Conservation (phyloP, 2,888 invertebrate species). For the Scaptomyza cyrtandrae region DNA sequence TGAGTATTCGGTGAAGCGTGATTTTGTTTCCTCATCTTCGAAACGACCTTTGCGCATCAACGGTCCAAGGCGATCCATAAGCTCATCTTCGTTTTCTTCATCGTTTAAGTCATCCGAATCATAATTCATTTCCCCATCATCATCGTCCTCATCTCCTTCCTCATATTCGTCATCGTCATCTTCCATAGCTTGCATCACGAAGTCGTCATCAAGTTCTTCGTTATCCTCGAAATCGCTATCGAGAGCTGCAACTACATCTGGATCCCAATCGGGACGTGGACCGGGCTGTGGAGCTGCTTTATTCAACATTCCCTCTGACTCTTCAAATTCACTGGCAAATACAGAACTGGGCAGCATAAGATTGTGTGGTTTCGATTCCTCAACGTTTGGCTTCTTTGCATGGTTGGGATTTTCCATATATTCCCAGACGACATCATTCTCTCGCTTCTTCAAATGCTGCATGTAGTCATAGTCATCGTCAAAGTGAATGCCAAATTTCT, state of each 20-base stretch:
- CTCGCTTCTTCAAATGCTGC: constrained; percentile 89
- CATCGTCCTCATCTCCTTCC: constrained; percentile 66
- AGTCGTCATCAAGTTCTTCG: constrained; percentile 96
- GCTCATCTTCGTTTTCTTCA: constrained; percentile 85
- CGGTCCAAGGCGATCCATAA: constrained; percentile 83
- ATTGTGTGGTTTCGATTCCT: constrained; percentile 60
- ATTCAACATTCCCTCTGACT: constrained; percentile 88
- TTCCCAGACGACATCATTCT: constrained; percentile 83
- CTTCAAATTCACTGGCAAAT: constrained; percentile 94
- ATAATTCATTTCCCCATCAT: constrained; percentile 69
- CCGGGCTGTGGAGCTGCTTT: constrained; percentile 85
- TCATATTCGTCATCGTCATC: constrained; percentile 60
- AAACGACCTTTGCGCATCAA: constrained; percentile 85
- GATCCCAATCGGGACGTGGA: constrained; percentile 91
- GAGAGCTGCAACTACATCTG: constrained; percentile 95
- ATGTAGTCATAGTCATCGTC: constrained; percentile 98
- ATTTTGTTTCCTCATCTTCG: constrained; percentile 90
- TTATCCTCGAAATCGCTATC: constrained; percentile 96
- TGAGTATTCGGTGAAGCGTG: constrained; percentile 96
- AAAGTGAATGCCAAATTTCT: constrained; percentile 95
- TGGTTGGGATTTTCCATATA: constrained; percentile 83
- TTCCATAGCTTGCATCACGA: constrained; percentile 90
- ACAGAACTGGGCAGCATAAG: constrained; percentile 92
- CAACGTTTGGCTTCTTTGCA: constrained; percentile 63
- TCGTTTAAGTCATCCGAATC: constrained; percentile 79